A percentile compares a stretch with the other conserved stretches of the same genome.
Evolutionary conservation across 2,888 invertebrate genomes (phyloP).

Genomic region (Drosophila kambysellisi): DNA sequence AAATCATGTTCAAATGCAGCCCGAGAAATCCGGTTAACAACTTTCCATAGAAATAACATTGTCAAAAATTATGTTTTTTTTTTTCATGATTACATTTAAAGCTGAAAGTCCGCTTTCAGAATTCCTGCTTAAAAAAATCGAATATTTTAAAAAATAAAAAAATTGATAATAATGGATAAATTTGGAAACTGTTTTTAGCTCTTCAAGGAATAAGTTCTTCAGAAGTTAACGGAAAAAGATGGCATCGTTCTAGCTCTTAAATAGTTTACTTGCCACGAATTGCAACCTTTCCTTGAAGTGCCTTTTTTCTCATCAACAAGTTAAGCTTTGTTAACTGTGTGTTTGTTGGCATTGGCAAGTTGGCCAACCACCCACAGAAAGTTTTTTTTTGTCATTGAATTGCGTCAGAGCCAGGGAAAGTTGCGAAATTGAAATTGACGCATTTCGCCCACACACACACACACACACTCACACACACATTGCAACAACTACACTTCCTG

Average conservation of each 20-base stretch:
- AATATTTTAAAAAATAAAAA: background rate
- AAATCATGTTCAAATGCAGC: background rate
- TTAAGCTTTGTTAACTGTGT: slow-evolving; percentile 19
- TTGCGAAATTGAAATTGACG: slow-evolving; percentile 62
- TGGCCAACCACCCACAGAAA: slow-evolving; percentile 5
- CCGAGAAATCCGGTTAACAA: background rate
- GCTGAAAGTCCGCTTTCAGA: background rate
- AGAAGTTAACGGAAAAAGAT: background rate
- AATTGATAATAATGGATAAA: background rate
- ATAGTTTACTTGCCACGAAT: background rate
- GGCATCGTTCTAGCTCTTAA: background rate
- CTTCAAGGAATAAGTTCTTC: background rate
- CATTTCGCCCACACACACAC: background rate
- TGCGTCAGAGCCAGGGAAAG: slow-evolving; percentile 54
- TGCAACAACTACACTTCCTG: slow-evolving; percentile 13
- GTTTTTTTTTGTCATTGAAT: slow-evolving; percentile 53
- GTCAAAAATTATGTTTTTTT: background rate
- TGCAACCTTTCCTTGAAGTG: background rate
- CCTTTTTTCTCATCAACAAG: slow-evolving; percentile 35
- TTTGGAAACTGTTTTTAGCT: background rate
- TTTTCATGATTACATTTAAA: background rate
- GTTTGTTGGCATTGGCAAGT: slow-evolving; percentile 20
- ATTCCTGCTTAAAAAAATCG: background rate
- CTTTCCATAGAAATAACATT: background rate
- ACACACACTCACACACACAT: background rate